Conservation (phyloP, 2,113 vertebrate species). For the Falcunculus frontatus region DNA sequence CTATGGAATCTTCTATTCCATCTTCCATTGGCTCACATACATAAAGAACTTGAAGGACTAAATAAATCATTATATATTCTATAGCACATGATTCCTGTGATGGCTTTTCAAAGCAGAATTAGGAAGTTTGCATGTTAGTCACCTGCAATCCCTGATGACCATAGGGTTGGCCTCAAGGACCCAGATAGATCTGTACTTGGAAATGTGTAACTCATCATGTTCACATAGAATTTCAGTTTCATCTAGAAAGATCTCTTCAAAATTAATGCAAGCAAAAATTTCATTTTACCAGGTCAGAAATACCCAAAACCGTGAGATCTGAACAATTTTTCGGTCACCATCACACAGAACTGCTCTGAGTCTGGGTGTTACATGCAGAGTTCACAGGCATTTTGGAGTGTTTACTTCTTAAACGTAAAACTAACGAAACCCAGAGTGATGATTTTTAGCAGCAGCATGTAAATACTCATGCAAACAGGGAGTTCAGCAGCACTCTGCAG, state of each 20-base stretch:
- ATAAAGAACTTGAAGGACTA: not conserved
- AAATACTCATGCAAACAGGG: accelerated
- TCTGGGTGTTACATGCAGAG: not conserved
- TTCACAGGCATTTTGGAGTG: not conserved
- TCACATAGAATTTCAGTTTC: not conserved
- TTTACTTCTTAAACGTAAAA: not conserved
- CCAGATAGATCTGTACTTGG: constrained; percentile 1
- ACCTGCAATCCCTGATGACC: not conserved
- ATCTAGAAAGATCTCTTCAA: not conserved
- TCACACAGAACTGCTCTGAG: not conserved
- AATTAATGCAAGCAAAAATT: not conserved
- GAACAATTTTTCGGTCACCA: not conserved
- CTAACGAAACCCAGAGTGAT: no score
- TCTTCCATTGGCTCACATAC: not conserved
- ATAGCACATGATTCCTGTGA: not conserved
- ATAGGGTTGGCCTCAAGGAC: constrained; percentile 38
- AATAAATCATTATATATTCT: constrained; percentile 50
- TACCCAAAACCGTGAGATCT: not conserved
- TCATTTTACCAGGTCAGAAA: not conserved
- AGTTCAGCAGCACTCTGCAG: not conserved
- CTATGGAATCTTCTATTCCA: not conserved
- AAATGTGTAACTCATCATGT: not conserved
- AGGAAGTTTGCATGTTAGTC: constrained; percentile 57
- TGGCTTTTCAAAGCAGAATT: constrained; percentile 49
- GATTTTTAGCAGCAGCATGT: not conserved